These are phyloP conservation scores for Bufotes viridis DNA, from an alignment of 2,797 vertebrate genomes.

Conservation along the genomic window DNA sequence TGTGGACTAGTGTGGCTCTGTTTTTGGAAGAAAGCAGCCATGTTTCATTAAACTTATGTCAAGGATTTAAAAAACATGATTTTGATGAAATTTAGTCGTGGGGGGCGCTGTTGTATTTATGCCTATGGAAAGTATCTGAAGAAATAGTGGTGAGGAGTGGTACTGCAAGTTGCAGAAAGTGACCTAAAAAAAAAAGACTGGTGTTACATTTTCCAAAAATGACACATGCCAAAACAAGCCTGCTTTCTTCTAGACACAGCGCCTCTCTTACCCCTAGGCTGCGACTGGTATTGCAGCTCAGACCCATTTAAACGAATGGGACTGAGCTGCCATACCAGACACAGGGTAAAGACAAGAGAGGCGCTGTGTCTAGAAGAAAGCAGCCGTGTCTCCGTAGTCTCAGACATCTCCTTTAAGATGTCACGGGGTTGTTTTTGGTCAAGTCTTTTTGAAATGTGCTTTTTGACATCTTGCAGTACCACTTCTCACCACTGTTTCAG, in stretches of 20 bases:
- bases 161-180: too few species aligned
- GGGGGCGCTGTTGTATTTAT: too few species aligned
- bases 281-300: neutral
- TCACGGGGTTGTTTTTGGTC: neutral
- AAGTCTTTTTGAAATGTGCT: neutral
- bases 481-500: neutral
- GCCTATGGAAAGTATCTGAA: too few species aligned
- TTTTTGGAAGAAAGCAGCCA: too few species aligned
- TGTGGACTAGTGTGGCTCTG: too few species aligned
- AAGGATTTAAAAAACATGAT: too few species aligned
- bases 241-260: neutral
- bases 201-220: too few species aligned
- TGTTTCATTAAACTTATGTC: too few species aligned
- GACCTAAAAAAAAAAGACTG: too few species aligned
- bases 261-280: neutral
- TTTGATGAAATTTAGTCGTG: too few species aligned
- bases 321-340: too few species aligned
- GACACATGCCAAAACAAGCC: neutral
- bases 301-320: neutral
- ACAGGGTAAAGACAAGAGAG: neutral
- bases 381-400: neutral
- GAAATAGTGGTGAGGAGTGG: too few species aligned
- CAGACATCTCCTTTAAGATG: neutral
- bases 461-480: neutral
- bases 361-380: neutral